Evolutionary conservation across 2,888 invertebrate genomes (phyloP).

Genomic region (Agrochola lota): DNA sequence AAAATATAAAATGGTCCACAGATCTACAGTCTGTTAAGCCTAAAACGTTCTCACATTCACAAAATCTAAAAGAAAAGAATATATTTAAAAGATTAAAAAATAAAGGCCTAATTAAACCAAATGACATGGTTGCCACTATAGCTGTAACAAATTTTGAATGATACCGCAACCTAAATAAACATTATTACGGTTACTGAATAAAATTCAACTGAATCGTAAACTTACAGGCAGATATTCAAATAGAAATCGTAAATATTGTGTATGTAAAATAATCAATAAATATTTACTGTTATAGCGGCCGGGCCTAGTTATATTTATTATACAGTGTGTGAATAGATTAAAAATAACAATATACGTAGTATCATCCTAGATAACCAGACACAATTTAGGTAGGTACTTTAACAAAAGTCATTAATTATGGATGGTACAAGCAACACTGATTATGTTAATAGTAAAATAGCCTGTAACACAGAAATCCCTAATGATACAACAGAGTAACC

Average conservation of each 20-base stretch:
- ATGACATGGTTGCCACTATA: no score
- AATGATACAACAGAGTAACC: slow-evolving; percentile 62
- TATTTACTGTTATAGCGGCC: slow-evolving; percentile 33
- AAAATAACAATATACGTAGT: slow-evolving; percentile 9
- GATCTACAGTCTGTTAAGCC: no score
- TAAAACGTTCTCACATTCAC: no score
- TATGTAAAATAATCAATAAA: slow-evolving; percentile 42
- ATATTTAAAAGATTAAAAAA: no score
- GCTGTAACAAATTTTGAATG: background rate
- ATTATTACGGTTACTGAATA: slow-evolving; percentile 22
- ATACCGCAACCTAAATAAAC: slow-evolving; percentile 33
- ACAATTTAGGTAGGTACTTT: slow-evolving; percentile 9
- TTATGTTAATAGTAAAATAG: slow-evolving; percentile 54
- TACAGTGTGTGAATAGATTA: slow-evolving; percentile 4
- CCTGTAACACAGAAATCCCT: slow-evolving; percentile 40
- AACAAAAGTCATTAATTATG: slow-evolving; percentile 22
- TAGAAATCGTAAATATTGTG: slow-evolving; percentile 15
- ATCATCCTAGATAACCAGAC: slow-evolving; percentile 4
- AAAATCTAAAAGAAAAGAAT: no score
- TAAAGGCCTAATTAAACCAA: no score
- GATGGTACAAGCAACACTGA: slow-evolving; percentile 30
- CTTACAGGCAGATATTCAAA: slow-evolving; percentile 28
- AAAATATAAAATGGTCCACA: no score
- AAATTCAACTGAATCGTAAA: slow-evolving; percentile 30
- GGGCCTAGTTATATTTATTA: slow-evolving; percentile 7